Conservation (phyloP, 2,113 vertebrate species). For the Perccottus glenii region DNA sequence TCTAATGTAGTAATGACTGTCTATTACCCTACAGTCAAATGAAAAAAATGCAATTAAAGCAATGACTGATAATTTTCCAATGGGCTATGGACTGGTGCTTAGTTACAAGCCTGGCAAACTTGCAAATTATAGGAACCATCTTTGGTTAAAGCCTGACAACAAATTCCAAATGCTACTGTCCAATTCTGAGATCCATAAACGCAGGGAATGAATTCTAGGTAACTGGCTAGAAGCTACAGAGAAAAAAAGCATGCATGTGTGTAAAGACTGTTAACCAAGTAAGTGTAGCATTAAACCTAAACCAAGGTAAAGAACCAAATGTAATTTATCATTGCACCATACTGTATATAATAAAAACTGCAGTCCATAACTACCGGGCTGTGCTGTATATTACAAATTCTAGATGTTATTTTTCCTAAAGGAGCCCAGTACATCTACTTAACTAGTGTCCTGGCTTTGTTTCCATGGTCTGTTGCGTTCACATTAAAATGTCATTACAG, state of each 20-base stretch:
- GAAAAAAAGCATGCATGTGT: slow-evolving; percentile 5
- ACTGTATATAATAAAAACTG: neutral
- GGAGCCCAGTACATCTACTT: too few relatives aligned
- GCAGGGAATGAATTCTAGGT: slow-evolving; percentile 30
- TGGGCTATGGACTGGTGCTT: slow-evolving; percentile 6
- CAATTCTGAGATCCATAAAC: slow-evolving; percentile 12
- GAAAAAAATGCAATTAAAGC: neutral
- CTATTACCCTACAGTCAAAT: neutral
- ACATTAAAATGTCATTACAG: slow-evolving; percentile 50
- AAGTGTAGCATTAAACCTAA: neutral
- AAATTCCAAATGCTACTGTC: slow-evolving; percentile 22
- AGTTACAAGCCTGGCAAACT: slow-evolving; percentile 15
- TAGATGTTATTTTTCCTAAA: neutral
- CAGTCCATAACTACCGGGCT: neutral
- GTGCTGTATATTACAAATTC: neutral
- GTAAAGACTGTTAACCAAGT: neutral
- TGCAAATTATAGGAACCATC: too few relatives aligned
- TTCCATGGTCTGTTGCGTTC: slow-evolving; percentile 23
- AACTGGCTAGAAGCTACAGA: slow-evolving; percentile 17
- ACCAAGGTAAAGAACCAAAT: neutral
- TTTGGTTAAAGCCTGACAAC: slow-evolving; percentile 16
- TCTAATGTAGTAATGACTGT: neutral
- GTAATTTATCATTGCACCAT: neutral
- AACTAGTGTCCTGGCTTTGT: neutral
- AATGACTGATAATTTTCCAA: neutral